A percentile compares a stretch with the other conserved stretches of the same genome.
Conservation (phyloP, 1,140 invertebrate genomes). For the Trichonephila clavata region DNA sequence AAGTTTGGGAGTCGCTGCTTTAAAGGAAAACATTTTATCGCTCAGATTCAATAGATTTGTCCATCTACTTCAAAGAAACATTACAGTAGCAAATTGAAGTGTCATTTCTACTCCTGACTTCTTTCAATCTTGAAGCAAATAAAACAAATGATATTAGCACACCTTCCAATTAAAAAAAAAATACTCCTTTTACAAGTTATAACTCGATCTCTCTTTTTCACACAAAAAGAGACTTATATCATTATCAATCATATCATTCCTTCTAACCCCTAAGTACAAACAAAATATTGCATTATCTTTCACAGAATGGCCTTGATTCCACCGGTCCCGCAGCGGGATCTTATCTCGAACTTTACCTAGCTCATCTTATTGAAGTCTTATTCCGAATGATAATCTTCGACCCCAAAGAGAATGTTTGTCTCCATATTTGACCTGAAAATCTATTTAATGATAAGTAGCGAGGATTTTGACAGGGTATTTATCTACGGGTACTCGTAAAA, state of each 20-base stretch:
- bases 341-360: constrained; percentile 22
- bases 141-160: not conserved
- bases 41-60: no score
- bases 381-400: not conserved
- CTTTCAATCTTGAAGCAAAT: not conserved
- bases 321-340: not conserved
- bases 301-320: not conserved
- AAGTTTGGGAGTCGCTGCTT: no score
- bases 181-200: not conserved
- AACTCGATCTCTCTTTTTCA: not conserved
- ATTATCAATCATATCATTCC: not conserved
- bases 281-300: not conserved
- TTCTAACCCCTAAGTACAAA: not conserved
- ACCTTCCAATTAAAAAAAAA: not conserved
- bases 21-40: no score
- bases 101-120: no score
- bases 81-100: no score
- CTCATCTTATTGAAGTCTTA: not conserved
- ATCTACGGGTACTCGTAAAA: not conserved
- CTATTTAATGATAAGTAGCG: not conserved
- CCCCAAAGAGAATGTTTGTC: not conserved
- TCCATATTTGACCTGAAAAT: not conserved
- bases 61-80: no score
- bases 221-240: not conserved
- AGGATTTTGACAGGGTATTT: not conserved